Conservation (phyloP, 2,797 vertebrate genomes). For the Coilia nasus region DNA sequence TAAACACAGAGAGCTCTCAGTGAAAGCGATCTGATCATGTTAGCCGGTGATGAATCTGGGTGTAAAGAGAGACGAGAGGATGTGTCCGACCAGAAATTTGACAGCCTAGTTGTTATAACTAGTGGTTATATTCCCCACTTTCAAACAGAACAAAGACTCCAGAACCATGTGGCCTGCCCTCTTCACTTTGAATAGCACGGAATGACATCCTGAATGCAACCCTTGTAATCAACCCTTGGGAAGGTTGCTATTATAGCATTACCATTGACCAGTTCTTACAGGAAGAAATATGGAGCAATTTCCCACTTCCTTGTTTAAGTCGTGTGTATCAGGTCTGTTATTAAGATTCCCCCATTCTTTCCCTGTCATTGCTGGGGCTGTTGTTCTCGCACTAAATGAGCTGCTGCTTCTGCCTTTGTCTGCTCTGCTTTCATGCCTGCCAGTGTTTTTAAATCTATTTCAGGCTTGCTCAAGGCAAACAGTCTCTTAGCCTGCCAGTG, state of each 20-base stretch:
- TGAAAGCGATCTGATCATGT: not conserved
- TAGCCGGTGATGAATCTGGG: not conserved
- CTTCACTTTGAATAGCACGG: not conserved
- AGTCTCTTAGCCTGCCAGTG: conserved; percentile 22
- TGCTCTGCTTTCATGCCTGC: conserved; percentile 26
- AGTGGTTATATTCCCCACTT: not conserved
- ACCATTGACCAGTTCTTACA: conserved; percentile 69
- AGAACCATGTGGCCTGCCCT: not conserved
- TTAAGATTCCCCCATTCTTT: conserved; percentile 51
- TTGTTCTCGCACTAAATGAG: conserved; percentile 8
- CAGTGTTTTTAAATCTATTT: conserved; percentile 28
- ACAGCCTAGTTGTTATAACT: not conserved
- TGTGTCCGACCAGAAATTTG: not conserved
- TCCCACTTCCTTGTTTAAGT: conserved; percentile 10
- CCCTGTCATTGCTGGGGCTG: conserved; percentile 2
- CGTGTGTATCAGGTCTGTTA: conserved; percentile 32
- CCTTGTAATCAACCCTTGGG: conserved; percentile 56
- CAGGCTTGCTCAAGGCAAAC: not conserved
- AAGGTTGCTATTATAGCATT: conserved; percentile 53
- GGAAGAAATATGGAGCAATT: conserved; percentile 47
- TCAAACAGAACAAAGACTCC: not conserved
- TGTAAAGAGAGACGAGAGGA: not conserved
- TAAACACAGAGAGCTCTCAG: not conserved
- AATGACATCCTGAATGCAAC: conserved; percentile 49
- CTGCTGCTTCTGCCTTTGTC: not conserved